Evolutionary conservation across 1,140 invertebrate genomes (phyloP), one percentile per base, ranked within the genome.

Genomic region (Goniozus legneri): DNA sequence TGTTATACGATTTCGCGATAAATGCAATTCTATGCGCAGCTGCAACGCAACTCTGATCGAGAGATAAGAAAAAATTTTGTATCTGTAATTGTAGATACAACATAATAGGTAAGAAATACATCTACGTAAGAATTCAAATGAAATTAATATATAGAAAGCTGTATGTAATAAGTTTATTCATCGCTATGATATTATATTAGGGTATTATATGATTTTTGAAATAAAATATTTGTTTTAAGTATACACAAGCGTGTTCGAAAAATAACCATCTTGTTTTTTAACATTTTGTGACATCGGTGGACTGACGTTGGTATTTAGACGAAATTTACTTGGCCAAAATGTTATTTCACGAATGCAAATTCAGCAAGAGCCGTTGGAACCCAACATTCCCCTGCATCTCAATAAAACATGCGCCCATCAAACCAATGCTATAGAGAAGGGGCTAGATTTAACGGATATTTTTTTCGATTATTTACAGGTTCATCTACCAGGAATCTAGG

Each of bases 181-280:
- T 58, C 50, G 56, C 56, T 61, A 62, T 65, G 62, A 65, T 62
- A 69, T 67, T 71, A 71, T 67, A 69, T 55, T 65, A 71, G 71
- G 60, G 56, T 62, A 71, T 53, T 59, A 65, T 72, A 68, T 71
- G 71, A 75, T 72, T 75, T 75, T 72, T 67, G 50, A 71, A 75
- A 72, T 75, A 73, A 73, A 73, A 71, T 55, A 67, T 73, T 75
- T 73, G 71, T 73, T 73, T 75, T 70, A 59, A 71, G 24, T 10
- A 71, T 66, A 67, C 49, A 60, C 33, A 34, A 35, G 38, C 50
- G 46, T 27, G 45, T 53, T 46, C 35, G 42, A 54, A 22, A 47
- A 44, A 44, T 14, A 52, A 38, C 49, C 52, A 37, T 50, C 33
- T 40, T 32, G 20, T 24, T 31, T 43, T 52, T 14, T 27, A 44